These are phyloP conservation scores for Hylaea fasciaria DNA, from an alignment of 2,888 invertebrate genomes.

Conservation along the genomic window DNA sequence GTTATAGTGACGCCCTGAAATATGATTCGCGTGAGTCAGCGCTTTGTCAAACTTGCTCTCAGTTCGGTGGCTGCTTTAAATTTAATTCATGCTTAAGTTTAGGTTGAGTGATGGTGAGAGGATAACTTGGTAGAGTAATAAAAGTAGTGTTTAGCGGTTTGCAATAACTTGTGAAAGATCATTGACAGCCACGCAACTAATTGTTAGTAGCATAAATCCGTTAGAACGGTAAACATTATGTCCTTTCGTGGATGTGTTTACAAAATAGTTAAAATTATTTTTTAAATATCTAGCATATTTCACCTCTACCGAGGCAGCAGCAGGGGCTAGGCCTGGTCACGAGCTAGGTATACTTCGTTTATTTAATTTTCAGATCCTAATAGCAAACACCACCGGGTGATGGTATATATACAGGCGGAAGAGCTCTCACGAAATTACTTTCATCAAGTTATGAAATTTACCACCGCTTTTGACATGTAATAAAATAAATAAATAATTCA, in stretches of 20 bases:
- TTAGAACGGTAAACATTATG: too few species aligned
- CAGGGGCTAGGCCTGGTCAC: too few species aligned
- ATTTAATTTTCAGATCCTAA: neutral
- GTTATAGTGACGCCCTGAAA: constrained; percentile 29
- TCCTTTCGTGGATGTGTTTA: too few species aligned
- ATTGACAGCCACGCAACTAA: too few species aligned
- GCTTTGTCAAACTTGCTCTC: constrained; percentile 19
- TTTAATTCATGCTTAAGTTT: constrained; percentile 19
- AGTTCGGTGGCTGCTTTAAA: constrained; percentile 11
- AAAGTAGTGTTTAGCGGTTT: neutral
- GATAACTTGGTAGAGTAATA: neutral
- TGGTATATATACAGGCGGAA: too few species aligned
- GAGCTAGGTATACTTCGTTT: too few species aligned
- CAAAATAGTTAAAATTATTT: too few species aligned
- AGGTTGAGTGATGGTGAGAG: constrained; percentile 10
- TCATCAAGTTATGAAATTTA: constrained; percentile 2
- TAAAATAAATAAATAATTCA: too few species aligned
- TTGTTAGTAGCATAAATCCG: too few species aligned
- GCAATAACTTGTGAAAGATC: too few species aligned
- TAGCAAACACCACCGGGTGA: neutral
- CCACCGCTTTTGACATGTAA: neutral
- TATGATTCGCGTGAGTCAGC: constrained; percentile 36
- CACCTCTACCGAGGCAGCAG: neutral
- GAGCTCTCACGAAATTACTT: neutral
- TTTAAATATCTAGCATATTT: too few species aligned